A percentile compares a stretch with the other conserved stretches of the same genome.
Conservation (phyloP, 2,113 vertebrate genomes). For the Scolopax mira region DNA sequence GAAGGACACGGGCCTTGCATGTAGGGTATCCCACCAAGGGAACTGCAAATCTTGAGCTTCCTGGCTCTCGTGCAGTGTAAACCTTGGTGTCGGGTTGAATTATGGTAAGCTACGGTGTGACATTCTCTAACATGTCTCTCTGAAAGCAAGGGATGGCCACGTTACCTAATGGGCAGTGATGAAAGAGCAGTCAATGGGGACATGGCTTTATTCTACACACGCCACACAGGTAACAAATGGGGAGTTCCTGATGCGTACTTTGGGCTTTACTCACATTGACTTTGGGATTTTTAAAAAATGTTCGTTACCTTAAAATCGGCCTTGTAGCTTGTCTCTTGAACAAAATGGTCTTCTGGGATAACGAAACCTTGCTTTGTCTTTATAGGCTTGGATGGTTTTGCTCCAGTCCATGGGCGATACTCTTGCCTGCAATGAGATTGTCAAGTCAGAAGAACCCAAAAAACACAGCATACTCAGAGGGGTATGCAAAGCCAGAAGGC, state of each 20-base stretch:
- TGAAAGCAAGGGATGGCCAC: neutral
- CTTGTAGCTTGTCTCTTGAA: slow-evolving; percentile 84
- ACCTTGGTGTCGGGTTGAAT: neutral
- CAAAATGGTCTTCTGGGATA: slow-evolving; percentile 74
- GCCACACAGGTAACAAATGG: neutral
- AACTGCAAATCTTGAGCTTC: accelerated
- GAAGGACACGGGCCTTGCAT: neutral
- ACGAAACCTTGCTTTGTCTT: slow-evolving; percentile 77
- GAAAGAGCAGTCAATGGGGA: neutral
- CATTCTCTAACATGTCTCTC: neutral
- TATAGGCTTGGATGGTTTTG: slow-evolving; percentile 81
- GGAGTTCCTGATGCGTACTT: neutral
- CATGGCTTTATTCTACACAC: neutral
- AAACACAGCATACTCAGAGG: neutral
- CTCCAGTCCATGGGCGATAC: slow-evolving; percentile 86
- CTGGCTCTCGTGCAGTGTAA: neutral
- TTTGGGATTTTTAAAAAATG: neutral
- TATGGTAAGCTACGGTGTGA: neutral
- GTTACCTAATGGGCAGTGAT: neutral
- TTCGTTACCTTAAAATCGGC: slow-evolving; percentile 82
- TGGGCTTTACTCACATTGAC: neutral
- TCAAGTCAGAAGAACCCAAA: neutral
- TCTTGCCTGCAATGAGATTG: slow-evolving; percentile 82
- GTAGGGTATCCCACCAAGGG: neutral
- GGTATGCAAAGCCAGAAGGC: neutral